Evolutionary conservation across 2,113 vertebrate species (phyloP).

Genomic region (Clarias macrocephalus): DNA sequence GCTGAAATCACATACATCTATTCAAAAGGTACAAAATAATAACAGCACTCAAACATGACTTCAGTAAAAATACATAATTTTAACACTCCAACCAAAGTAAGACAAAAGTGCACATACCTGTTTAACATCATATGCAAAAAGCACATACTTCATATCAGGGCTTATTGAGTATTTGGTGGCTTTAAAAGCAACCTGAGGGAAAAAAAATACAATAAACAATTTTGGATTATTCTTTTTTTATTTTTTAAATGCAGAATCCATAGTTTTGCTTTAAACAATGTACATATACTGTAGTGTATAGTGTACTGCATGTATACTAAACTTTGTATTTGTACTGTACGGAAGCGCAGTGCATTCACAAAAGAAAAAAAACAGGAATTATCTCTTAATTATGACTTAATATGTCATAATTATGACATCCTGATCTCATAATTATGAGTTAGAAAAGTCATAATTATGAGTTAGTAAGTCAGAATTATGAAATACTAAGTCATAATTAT

Average conservation of each 20-base stretch:
- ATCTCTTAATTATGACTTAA: no score
- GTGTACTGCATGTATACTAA: neutral
- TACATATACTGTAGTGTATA: neutral
- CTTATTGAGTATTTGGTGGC: conserved; percentile 91
- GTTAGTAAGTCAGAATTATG: no score
- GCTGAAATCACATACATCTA: neutral
- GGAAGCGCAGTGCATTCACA: no score
- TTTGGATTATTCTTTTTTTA: neutral
- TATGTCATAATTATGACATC: no score
- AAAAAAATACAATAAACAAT: neutral
- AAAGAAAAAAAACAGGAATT: no score
- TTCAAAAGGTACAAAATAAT: neutral
- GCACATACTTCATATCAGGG: conserved; percentile 91
- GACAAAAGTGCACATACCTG: conserved; percentile 74
- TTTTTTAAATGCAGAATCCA: neutral
- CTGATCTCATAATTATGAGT: no score
- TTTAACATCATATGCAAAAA: conserved; percentile 95
- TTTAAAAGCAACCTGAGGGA: conserved; percentile 87
- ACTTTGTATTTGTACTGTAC: no score
- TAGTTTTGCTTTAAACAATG: conserved; percentile 10
- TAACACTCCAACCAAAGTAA: neutral
- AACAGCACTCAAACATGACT: neutral
- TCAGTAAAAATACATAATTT: neutral
- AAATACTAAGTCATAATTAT: no score
- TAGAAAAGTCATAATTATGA: no score